Base-by-base conservation (phyloP, 2,888 invertebrate species). In the Caenorhabditis afra region DNA sequence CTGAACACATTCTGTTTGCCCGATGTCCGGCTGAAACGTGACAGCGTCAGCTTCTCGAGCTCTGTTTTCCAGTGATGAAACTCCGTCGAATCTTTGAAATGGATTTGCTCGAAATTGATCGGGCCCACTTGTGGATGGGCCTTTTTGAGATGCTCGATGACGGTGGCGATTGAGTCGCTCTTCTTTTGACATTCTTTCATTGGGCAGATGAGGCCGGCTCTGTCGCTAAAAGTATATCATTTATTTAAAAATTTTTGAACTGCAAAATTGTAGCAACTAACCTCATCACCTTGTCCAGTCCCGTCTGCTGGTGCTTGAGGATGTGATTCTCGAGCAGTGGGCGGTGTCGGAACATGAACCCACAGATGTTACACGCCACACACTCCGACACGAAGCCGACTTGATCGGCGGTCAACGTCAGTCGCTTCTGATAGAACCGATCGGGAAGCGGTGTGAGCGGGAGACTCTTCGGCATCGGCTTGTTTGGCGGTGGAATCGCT, bases 1-100 rank as follows among this genome's bases (percentile, higher is more conserved):
- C 61, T 64, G 53, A 35, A 57, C 12, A 66, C 37, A 45, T 78
- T 75, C 29, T 49, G 62, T 53, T 81, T 66, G 20, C 81, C 83
- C 12, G 81, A 81, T 7, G 70, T 57, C 37, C 73, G 59, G 16
- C 45, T 64, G 66, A 59, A 83, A 11, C 45, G 41, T 0, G 83
- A 75, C 58, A 74, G 47, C 1, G 83, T 83, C 11, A 79, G 45
- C 1, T 67, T 44, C 47, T 83, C 83, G 23, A 84, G 64, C 11
- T 77, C 65, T 0, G 44, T 20, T 20, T 61, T 65, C 81, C 82
- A 83, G 39, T 53, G 29, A 23, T 18, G 81, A 53, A 82, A 84
- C 22, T 76, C 70, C 0, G 61, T 55, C 16, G 74, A 12, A 50
- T 61, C 39, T 18, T 57, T 68, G 67, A 84, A 84, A 22, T 59